phyloP scores from a whole-genome alignment of 2,797 vertebrate genomes.

The Perodicticus potto region DNA sequence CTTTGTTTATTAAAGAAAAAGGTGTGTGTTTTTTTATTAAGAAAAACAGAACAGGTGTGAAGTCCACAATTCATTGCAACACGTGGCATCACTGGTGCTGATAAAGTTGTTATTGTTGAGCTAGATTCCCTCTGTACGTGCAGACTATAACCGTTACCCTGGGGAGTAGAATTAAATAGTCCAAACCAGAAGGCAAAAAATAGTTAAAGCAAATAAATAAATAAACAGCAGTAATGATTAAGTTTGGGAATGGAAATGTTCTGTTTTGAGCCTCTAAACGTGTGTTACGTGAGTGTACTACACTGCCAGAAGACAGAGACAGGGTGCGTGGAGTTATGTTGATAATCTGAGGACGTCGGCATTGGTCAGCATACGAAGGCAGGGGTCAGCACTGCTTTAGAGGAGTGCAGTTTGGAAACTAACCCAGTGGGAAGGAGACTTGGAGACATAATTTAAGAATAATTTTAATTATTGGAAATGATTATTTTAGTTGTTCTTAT shows the following conservation, averaged over 20 bases:
- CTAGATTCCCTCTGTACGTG: background rate
- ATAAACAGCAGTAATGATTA: background rate
- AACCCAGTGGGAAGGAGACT: background rate
- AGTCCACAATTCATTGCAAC: no score
- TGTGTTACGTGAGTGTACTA: no score
- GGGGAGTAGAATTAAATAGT: background rate
- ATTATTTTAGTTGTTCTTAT: background rate
- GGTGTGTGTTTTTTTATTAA: no score
- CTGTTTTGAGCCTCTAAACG: background rate
- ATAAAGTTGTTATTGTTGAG: background rate
- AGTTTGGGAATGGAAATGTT: background rate
- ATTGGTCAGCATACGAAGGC: background rate
- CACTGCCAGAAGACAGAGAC: background rate
- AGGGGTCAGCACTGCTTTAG: no score
- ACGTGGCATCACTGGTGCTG: background rate
- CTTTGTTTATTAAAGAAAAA: no score
- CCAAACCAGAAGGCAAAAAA: background rate
- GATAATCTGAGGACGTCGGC: background rate
- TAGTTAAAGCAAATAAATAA: background rate
- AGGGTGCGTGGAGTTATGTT: fast-evolving
- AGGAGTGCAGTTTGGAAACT: background rate
- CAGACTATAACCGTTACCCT: fast-evolving
- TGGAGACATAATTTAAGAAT: background rate
- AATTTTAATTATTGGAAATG: background rate
- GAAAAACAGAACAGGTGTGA: background rate